These are phyloP conservation scores for Clanis bilineata DNA, from an alignment of 2,888 invertebrate genomes.

Conservation along the genomic window DNA sequence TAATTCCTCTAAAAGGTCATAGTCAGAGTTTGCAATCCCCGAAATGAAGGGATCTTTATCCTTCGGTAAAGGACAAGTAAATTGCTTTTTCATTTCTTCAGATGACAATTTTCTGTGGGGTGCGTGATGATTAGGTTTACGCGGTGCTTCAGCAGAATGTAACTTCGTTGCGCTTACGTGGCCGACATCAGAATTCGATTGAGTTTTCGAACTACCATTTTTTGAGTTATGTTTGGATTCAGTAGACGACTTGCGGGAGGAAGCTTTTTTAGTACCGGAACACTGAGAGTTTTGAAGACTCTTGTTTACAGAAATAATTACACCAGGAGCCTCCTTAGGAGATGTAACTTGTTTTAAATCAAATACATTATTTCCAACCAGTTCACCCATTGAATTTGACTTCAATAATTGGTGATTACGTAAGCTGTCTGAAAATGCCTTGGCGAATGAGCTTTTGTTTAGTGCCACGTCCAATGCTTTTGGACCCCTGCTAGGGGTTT, in stretches of 20 bases:
- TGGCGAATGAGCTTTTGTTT: slow-evolving; percentile 48
- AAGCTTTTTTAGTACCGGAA: background rate
- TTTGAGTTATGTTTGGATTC: background rate
- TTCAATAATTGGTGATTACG: slow-evolving; percentile 25
- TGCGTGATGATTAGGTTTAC: slow-evolving; percentile 12
- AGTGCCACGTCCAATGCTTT: slow-evolving; percentile 60
- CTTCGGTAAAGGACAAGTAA: slow-evolving; percentile 33
- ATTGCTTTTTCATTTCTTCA: slow-evolving; percentile 29
- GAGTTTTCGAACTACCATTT: background rate
- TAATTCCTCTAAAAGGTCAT: slow-evolving; percentile 70
- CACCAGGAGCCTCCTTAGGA: background rate
- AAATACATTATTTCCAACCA: background rate
- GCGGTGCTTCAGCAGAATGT: background rate
- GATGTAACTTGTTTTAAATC: background rate
- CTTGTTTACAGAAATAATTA: background rate
- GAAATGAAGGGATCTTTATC: slow-evolving; percentile 59
- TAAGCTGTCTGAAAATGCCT: slow-evolving; percentile 35
- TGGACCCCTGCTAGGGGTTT: slow-evolving; percentile 64
- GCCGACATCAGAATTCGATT: background rate
- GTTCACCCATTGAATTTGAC: background rate
- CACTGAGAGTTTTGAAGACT: background rate
- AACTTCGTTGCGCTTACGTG: background rate
- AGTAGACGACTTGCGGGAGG: background rate
- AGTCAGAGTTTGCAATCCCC: slow-evolving; percentile 63
- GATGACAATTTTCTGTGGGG: slow-evolving; percentile 7